phyloP scores from a whole-genome alignment of 2,888 invertebrate genomes.

The Nebria salina region DNA sequence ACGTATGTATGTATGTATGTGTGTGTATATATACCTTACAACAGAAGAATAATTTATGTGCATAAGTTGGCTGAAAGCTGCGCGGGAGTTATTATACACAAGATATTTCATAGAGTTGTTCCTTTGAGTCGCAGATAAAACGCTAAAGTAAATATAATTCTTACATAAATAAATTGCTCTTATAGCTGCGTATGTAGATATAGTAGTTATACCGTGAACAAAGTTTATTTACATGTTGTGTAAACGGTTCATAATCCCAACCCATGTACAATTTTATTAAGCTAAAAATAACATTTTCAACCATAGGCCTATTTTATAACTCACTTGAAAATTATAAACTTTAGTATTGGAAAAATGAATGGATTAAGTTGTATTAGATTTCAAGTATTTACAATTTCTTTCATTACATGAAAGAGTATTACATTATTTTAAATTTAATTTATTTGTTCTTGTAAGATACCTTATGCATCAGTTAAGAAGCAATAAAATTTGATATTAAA shows the following conservation, averaged over 20 bases:
- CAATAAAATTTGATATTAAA: constrained; percentile 33
- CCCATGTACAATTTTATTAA: too few species aligned
- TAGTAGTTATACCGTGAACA: background rate
- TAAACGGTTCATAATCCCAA: too few species aligned
- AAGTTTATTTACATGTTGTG: too few species aligned
- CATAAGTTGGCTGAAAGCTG: constrained; percentile 40
- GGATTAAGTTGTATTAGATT: too few species aligned
- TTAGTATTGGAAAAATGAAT: too few species aligned
- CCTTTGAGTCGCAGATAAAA: constrained; percentile 46
- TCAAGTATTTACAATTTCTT: too few species aligned
- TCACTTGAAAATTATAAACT: too few species aligned
- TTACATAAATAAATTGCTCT: constrained; percentile 40
- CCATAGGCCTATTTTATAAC: too few species aligned
- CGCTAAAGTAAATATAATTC: constrained; percentile 46
- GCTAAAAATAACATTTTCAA: too few species aligned
- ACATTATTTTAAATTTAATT: constrained; percentile 12
- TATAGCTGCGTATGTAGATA: background rate
- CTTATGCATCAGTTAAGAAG: constrained; percentile 3
- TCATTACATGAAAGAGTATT: too few species aligned
- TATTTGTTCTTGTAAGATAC: background rate
- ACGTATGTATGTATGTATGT: background rate
- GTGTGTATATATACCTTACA: background rate
- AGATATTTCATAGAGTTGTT: constrained; percentile 46
- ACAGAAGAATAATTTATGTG: constrained; percentile 40
- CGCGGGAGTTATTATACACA: constrained; percentile 33